phyloP scores from a whole-genome alignment of 2,113 vertebrate genomes.

The Sphyrna mokarran region DNA sequence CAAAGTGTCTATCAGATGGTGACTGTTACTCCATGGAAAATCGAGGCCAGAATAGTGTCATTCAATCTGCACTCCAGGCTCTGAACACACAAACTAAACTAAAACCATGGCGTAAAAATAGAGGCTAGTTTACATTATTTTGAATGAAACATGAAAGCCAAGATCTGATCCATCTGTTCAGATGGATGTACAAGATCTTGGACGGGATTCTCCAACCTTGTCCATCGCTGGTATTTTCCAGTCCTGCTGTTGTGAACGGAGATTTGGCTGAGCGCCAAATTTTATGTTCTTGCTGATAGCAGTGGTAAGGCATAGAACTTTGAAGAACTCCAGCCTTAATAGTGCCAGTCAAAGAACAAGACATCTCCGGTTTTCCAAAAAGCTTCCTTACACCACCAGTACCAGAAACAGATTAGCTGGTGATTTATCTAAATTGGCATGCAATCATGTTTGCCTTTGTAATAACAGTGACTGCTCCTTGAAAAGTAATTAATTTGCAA shows the following conservation, averaged over 20 bases:
- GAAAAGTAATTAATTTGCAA: not conserved
- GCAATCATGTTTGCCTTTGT: not conserved
- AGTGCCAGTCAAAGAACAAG: not conserved
- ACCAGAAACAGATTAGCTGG: not conserved
- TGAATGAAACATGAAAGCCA: not conserved
- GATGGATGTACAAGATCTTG: not conserved
- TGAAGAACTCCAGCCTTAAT: not conserved
- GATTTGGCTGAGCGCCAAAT: too few relatives aligned
- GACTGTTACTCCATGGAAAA: too few relatives aligned
- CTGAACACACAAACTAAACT: not conserved
- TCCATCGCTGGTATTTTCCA: too few relatives aligned
- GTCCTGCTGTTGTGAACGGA: too few relatives aligned
- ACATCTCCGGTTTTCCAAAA: not conserved
- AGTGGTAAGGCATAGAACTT: too few relatives aligned
- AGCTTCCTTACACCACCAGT: not conserved
- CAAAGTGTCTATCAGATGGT: too few relatives aligned
- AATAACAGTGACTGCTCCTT: not conserved
- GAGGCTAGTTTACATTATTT: not conserved
- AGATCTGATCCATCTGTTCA: not conserved
- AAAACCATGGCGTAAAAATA: not conserved
- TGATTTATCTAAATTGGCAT: not conserved
- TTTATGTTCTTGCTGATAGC: too few relatives aligned
- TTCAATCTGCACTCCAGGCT: not conserved
- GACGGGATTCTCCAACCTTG: too few relatives aligned
- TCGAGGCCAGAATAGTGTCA: not conserved